phyloP scores from a whole-genome alignment of 1,140 invertebrate genomes.

The Hesperophylax magnus region DNA sequence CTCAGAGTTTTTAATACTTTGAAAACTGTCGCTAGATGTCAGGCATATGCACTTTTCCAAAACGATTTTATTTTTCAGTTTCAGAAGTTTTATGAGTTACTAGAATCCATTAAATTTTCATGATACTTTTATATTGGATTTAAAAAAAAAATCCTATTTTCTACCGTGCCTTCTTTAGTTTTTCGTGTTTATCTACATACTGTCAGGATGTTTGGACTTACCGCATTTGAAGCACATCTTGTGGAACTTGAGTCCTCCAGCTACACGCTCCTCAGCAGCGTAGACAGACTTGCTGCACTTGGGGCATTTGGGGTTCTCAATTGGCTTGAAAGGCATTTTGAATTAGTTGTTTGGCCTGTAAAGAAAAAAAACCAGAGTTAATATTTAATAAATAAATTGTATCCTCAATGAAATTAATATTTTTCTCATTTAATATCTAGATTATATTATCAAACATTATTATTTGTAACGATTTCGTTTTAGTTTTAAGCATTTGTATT shows the following conservation, averaged over 20 bases:
- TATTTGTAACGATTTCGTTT: too few relatives aligned
- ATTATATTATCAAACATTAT: neutral
- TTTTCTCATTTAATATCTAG: neutral
- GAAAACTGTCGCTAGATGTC: too few relatives aligned
- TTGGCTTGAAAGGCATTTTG: slow-evolving; percentile 98
- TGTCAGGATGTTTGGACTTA: slow-evolving; percentile 79
- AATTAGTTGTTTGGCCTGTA: slow-evolving; percentile 73
- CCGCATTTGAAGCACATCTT: slow-evolving; percentile 99
- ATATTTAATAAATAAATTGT: neutral
- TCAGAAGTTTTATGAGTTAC: too few relatives aligned
- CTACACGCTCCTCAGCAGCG: slow-evolving; percentile 97
- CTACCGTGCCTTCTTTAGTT: too few relatives aligned
- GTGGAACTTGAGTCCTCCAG: slow-evolving; percentile 98
- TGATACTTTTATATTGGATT: too few relatives aligned
- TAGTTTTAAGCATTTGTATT: too few relatives aligned
- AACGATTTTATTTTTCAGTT: too few relatives aligned
- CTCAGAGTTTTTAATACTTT: too few relatives aligned
- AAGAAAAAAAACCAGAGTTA: slow-evolving; percentile 58
- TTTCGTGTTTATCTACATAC: too few relatives aligned
- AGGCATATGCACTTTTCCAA: too few relatives aligned
- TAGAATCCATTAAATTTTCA: too few relatives aligned
- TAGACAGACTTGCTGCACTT: slow-evolving; percentile 99
- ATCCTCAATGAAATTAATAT: neutral
- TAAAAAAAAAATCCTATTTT: too few relatives aligned
- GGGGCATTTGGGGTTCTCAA: slow-evolving; percentile 96